These are phyloP conservation scores for Onychostoma macrolepis DNA, from an alignment of 2,113 vertebrate species.

Conservation along the genomic window DNA sequence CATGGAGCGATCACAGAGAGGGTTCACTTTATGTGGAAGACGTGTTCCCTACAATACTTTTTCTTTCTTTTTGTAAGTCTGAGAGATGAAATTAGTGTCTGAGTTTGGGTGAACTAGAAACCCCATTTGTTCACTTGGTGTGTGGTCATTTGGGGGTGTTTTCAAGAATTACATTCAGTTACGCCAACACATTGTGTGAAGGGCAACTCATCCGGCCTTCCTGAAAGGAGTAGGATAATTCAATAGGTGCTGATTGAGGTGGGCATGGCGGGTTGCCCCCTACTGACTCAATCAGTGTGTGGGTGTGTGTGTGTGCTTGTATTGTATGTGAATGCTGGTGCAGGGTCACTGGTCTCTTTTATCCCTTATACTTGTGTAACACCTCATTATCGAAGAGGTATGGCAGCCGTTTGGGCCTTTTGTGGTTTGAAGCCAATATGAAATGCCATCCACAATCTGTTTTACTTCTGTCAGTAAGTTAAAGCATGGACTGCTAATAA, in stretches of 20 bases:
- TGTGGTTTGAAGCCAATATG: not conserved
- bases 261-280: conserved; percentile 27
- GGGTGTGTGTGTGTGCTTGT: not conserved
- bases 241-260: conserved; percentile 37
- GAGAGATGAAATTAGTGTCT: not conserved
- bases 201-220: not conserved
- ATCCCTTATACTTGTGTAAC: not conserved
- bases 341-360: not conserved
- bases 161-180: not conserved
- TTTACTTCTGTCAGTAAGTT: not conserved
- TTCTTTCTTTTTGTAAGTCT: conserved; percentile 3
- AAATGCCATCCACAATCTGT: not conserved
- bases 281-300: conserved; percentile 38
- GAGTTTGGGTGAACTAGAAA: conserved; percentile 11
- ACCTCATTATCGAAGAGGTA: conserved; percentile 27
- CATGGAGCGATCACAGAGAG: conserved; percentile 64
- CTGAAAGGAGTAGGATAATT: not conserved
- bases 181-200: not conserved
- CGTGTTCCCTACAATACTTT: not conserved
- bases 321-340: not conserved
- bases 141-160: conserved; percentile 25
- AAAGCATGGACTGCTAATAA: not conserved
- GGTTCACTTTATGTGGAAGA: conserved; percentile 48
- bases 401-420: not conserved
- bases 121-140: not conserved